A percentile compares a stretch with the other conserved stretches of the same genome.
Conservation (phyloP, 2,888 invertebrate genomes). For the Mechanitis messenoides region DNA sequence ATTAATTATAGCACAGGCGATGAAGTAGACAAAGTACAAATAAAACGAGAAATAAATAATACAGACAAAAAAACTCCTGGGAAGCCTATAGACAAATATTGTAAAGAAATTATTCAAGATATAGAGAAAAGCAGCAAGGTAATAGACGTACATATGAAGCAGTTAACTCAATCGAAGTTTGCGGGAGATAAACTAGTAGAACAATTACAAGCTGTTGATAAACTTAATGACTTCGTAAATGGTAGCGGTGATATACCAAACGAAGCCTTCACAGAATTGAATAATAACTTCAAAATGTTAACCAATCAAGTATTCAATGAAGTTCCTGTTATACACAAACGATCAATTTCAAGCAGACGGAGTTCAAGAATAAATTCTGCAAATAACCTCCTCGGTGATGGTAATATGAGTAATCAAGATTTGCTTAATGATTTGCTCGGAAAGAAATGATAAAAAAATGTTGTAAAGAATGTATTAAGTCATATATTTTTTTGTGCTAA, state of each 20-base stretch:
- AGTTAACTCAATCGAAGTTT: constrained; percentile 59
- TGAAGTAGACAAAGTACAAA: constrained; percentile 33
- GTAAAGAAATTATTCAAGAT: constrained; percentile 65
- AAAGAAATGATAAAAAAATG: constrained; percentile 58
- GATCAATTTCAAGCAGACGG: constrained; percentile 52
- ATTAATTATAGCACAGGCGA: constrained; percentile 35
- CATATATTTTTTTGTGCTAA: not conserved
- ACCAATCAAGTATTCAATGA: constrained; percentile 56
- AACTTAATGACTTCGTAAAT: constrained; percentile 67
- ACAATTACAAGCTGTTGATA: constrained; percentile 70
- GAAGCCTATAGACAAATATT: constrained; percentile 62
- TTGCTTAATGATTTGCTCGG: constrained; percentile 63
- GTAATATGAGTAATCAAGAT: constrained; percentile 62
- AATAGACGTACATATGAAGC: constrained; percentile 71
- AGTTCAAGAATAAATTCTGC: constrained; percentile 43
- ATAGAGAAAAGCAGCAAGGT: constrained; percentile 65
- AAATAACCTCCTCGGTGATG: constrained; percentile 52
- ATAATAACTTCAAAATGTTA: constrained; percentile 64
- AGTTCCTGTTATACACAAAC: constrained; percentile 44
- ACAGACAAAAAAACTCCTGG: constrained; percentile 46
- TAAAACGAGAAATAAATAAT: constrained; percentile 43
- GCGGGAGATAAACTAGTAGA: constrained; percentile 70
- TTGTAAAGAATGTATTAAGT: constrained; percentile 1
- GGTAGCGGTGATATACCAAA: constrained; percentile 50
- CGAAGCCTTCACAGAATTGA: constrained; percentile 53